Base-by-base conservation (phyloP, 1,140 invertebrate genomes). In the Drosophila pandora region DNA sequence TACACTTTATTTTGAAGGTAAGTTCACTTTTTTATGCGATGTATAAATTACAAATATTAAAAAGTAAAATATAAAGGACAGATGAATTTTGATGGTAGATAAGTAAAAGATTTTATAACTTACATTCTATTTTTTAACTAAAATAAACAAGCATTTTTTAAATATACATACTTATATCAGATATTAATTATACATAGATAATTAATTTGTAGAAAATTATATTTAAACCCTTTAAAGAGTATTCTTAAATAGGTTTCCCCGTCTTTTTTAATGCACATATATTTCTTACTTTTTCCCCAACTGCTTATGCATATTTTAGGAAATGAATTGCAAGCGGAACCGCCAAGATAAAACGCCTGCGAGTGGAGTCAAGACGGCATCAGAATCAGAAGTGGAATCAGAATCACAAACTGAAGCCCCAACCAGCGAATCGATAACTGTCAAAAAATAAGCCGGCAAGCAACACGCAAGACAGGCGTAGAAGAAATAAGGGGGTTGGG, bases 391-490 rank as follows among this genome's bases (percentile, higher is more conserved):
- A 37, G 52, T 59, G 37, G 45, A 32, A 37, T 53, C 67, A 22
- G 25, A 17, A 60, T 41, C 34, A 49, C 70, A 43, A 28, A 41
- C 69, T 73, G 67, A 69, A 25, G 62, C 72, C 52, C 52, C 52
- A 47, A 30, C 28, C 62, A 34, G 37, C 50, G 79, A 87, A 87
- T 88, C 82, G 83, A 87, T 87, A 88, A 82, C 75, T 88, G 82
- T 87, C 82, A 87, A 88, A 87, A 88, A 79, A 87, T 88, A 88
- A 87, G 82, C 78, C 79, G 77, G 78, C 69, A 60, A 78, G 78
- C 82, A 76, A 78, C 82, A 85, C 69, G 80, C 76, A 64, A 77
- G 58, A 76, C 71, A 77, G 57, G 34, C 54, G 37, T 21, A 41
- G n/a, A 13, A 43, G 41, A 21, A 43, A 37, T 10, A 17, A 23